Evolutionary conservation across 2,797 vertebrate species (phyloP).

Genomic region (Acomys russatus): DNA sequence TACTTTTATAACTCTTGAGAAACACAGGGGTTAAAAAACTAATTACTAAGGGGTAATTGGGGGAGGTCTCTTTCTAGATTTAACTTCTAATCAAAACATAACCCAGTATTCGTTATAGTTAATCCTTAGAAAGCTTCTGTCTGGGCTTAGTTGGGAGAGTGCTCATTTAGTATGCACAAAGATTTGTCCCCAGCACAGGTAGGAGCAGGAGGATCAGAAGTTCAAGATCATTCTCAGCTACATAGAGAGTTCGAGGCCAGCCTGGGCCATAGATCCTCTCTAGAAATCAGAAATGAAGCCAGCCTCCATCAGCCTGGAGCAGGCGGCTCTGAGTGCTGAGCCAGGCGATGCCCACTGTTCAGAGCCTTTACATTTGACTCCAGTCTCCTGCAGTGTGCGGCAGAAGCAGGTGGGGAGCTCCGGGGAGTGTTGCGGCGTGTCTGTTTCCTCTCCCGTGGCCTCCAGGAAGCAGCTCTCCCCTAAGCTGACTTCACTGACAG

Average conservation of each 20-base stretch:
- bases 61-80: slow-evolving; percentile 27
- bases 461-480: slow-evolving; percentile 40
- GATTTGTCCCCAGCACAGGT: not conserved
- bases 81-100: slow-evolving; percentile 23
- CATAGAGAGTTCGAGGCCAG: not conserved
- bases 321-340: not conserved
- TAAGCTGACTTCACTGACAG: slow-evolving; percentile 18
- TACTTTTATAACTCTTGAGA: slow-evolving; percentile 47
- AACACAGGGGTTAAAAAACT: not conserved
- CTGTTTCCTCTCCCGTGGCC: not conserved
- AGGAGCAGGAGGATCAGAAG: not conserved
- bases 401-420: not conserved
- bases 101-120: slow-evolving; percentile 33
- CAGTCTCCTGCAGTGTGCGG: not conserved
- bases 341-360: slow-evolving; percentile 7
- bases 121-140: slow-evolving; percentile 59
- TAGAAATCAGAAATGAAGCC: not conserved
- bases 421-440: slow-evolving; percentile 10
- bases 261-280: not conserved
- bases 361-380: slow-evolving; percentile 48
- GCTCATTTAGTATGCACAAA: not conserved
- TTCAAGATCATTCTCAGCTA: not conserved
- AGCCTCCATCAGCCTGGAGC: not conserved
- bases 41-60: not conserved
- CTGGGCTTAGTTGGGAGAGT: not conserved